Evolutionary conservation across 1,140 invertebrate species (phyloP).

Genomic region (Apocrypta bakeri): DNA sequence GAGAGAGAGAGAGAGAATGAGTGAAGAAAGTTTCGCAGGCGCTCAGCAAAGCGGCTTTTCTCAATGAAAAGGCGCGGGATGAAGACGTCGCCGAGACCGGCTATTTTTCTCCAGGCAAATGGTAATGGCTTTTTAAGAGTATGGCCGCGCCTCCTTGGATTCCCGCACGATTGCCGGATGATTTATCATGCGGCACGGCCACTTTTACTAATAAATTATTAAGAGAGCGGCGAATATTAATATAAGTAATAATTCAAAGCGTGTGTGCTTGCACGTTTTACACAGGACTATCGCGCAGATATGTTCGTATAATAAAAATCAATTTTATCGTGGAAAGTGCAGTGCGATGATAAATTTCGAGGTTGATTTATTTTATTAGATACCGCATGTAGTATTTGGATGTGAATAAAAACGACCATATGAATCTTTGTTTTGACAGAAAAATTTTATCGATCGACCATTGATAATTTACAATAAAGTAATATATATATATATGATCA

Average conservation of each 20-base stretch:
- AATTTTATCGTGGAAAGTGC: neutral
- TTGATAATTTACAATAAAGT: neutral
- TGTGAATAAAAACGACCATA: neutral
- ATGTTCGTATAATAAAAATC: neutral
- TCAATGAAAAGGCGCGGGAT: constrained; percentile 24
- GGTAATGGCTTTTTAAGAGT: constrained; percentile 48
- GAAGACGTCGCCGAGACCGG: constrained; percentile 32
- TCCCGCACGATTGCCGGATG: constrained; percentile 15
- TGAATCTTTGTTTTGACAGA: no score
- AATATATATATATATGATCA: neutral
- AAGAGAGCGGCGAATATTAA: constrained; percentile 32
- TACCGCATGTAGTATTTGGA: neutral
- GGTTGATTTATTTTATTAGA: neutral
- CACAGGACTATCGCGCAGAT: neutral
- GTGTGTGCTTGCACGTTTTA: neutral
- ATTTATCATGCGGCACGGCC: constrained; percentile 13
- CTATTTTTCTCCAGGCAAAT: constrained; percentile 47
- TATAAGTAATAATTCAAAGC: constrained; percentile 32
- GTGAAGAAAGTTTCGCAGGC: neutral
- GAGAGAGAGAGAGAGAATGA: no score
- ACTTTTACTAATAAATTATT: constrained; percentile 38
- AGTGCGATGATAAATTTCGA: constrained; percentile 19
- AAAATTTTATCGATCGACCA: no score
- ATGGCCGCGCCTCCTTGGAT: constrained; percentile 34
- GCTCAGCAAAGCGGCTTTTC: neutral